These are phyloP conservation scores for Centropus unirufus DNA, from an alignment of 2,113 vertebrate species.

Conservation along the genomic window DNA sequence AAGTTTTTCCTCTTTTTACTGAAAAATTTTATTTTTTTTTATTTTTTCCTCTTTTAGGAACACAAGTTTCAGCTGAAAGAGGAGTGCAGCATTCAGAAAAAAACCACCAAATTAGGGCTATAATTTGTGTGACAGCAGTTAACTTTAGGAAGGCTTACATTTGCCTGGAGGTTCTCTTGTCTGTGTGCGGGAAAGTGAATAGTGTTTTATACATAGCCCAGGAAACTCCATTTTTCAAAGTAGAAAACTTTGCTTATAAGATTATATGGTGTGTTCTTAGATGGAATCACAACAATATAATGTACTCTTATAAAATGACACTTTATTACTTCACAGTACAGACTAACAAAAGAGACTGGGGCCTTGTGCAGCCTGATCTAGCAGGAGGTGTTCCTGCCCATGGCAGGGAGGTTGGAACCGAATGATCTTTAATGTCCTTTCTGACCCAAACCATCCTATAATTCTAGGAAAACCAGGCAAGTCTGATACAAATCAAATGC, in stretches of 20 bases:
- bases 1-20: neutral
- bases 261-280: neutral
- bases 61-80: neutral
- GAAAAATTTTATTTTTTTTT: no score
- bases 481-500: neutral
- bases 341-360: neutral
- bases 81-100: neutral
- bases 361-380: no score
- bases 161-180: neutral
- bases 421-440: no score
- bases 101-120: neutral
- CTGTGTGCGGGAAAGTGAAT: neutral
- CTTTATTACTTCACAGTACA: neutral
- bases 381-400: no score
- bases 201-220: neutral
- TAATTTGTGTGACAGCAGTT: neutral
- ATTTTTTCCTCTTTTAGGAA: neutral
- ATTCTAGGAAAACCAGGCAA: neutral
- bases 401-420: no score
- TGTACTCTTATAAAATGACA: neutral
- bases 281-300: neutral
- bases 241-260: neutral
- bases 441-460: no score
- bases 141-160: neutral
- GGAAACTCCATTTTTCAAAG: neutral